Evolutionary conservation across 2,113 vertebrate species (phyloP).

Genomic region (Panthera leo): DNA sequence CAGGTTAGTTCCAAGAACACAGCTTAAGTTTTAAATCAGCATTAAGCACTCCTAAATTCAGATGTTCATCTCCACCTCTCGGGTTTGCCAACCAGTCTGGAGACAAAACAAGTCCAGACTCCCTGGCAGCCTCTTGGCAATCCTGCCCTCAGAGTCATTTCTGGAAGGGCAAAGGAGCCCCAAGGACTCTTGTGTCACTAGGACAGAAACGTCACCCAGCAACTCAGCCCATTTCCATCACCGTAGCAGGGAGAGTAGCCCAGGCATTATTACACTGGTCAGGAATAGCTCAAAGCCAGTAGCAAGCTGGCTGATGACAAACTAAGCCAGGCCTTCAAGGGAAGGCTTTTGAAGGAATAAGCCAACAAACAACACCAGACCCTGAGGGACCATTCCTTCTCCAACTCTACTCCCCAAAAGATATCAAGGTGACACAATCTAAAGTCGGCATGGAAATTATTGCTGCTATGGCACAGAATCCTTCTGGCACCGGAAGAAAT

Average conservation of each 20-base stretch:
- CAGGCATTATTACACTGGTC: neutral
- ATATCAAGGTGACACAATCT: conserved; percentile 4
- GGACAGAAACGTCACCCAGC: conserved; percentile 39
- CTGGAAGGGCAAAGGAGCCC: conserved; percentile 36
- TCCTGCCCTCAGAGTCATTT: conserved; percentile 5
- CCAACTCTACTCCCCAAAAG: neutral
- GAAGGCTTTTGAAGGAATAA: neutral
- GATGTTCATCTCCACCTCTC: neutral
- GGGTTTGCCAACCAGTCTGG: conserved; percentile 10
- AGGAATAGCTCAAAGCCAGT: conserved; percentile 33
- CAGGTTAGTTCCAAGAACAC: neutral
- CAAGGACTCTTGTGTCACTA: neutral
- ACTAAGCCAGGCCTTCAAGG: conserved; percentile 3
- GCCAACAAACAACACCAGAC: neutral
- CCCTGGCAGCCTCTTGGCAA: conserved; percentile 20
- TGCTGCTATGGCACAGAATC: neutral
- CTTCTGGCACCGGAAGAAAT: neutral
- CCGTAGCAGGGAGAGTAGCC: neutral
- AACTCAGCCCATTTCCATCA: conserved; percentile 34
- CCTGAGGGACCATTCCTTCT: neutral
- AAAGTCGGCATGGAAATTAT: neutral
- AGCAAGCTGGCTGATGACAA: neutral
- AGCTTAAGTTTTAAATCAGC: conserved; percentile 49
- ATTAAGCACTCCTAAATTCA: conserved; percentile 5
- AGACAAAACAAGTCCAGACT: conserved; percentile 42